phyloP scores from a whole-genome alignment of 2,888 invertebrate species.

The Drymonia ruficornis region DNA sequence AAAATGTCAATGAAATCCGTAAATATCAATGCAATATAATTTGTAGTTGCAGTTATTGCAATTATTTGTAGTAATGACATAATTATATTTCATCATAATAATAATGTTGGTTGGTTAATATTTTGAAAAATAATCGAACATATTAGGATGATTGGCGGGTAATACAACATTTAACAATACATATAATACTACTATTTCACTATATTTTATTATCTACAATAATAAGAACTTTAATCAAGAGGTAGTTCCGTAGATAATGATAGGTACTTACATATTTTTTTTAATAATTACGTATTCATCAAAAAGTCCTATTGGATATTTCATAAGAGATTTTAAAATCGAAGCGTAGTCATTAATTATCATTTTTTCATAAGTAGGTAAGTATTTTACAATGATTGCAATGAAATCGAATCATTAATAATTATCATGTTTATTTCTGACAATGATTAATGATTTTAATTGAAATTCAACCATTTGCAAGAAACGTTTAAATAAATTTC shows the following conservation, averaged over 20 bases:
- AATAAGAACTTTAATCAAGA: slow-evolving; percentile 56
- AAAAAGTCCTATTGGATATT: slow-evolving; percentile 55
- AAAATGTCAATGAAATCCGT: too few species aligned
- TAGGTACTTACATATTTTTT: too few species aligned
- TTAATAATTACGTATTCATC: slow-evolving; percentile 59
- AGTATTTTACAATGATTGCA: slow-evolving; percentile 37
- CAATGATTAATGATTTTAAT: slow-evolving; percentile 11
- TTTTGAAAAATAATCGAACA: too few species aligned
- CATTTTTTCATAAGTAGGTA: slow-evolving; percentile 57
- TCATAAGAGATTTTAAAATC: slow-evolving; percentile 75
- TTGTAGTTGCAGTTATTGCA: too few species aligned
- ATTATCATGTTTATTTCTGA: neutral
- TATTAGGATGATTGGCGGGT: neutral
- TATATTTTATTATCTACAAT: slow-evolving; percentile 31
- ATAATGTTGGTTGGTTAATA: neutral
- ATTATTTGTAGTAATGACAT: too few species aligned
- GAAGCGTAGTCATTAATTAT: slow-evolving; percentile 51
- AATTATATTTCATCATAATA: too few species aligned
- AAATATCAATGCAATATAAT: too few species aligned
- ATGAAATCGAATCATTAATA: slow-evolving; percentile 16
- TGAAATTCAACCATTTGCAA: neutral
- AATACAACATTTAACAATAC: slow-evolving; percentile 32
- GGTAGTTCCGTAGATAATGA: slow-evolving; percentile 63
- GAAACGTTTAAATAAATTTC: neutral
- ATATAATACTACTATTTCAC: slow-evolving; percentile 27